Evolutionary conservation across 2,888 invertebrate species (phyloP), one percentile per base, ranked within the genome.

Genomic region (Mamestra brassicae): DNA sequence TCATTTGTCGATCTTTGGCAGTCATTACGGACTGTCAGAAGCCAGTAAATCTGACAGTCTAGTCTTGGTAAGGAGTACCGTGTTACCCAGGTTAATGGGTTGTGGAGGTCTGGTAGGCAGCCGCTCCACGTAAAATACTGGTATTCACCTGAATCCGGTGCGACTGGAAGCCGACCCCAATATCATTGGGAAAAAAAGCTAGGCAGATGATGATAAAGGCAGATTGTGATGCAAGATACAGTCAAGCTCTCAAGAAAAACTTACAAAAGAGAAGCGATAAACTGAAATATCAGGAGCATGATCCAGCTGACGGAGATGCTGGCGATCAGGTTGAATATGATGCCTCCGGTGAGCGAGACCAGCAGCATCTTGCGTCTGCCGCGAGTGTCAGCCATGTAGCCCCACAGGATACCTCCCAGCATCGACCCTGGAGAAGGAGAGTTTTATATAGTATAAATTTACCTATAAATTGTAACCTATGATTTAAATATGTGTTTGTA

Each of bases 231-330:
- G 15, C 17, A 36, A 36, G 5, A 8, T 8, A 7, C 7, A 7
- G 15, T 17, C 1, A 60, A 3, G 38, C 17, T 38, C 17, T 58
- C 8, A 17, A 26, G 4, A 62, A 90, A 36, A 62, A 91, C 95
- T 94, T 80, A 96, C 95, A 93, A 88, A 1, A 94, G 57, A 0
- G 94, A 87, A 50, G 93, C 93, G 8, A 92, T 11, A 45, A 95
- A 91, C 80, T 95, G 95, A 17, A 95, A 74, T 5, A 91, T 61
- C 84, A 95, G 86, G 15, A 96, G 87, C 96, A 95, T 95, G 72
- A 94, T 75, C 96, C 96, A 96, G 82, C 95, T 93, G 75, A 95
- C 91, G 0, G 96, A 95, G 7, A 95, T 79, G 76, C 93, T 93
- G 78, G 93, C 93, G 7, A 94, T n/a, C 4, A 90, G 87, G 82